These are phyloP conservation scores for Phymastichus coffea DNA, from an alignment of 1,140 invertebrate species.

Conservation along the genomic window DNA sequence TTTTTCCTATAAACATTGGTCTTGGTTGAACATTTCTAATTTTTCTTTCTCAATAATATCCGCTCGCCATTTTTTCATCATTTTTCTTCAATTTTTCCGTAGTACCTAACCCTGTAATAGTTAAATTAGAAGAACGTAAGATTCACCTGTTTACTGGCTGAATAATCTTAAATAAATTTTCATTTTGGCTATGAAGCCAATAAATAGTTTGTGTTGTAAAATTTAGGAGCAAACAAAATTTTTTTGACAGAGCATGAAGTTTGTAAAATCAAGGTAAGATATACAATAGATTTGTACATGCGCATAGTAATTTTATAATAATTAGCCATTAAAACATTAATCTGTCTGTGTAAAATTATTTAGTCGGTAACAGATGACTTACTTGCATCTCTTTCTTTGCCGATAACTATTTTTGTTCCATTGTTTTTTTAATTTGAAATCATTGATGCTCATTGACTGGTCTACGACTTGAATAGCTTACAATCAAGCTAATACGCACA, in stretches of 20 bases:
- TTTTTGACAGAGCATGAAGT: constrained; percentile 2
- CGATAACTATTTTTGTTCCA: constrained; percentile 7
- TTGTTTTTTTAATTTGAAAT: too few relatives aligned
- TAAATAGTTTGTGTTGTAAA: too few relatives aligned
- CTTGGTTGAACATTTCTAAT: constrained; percentile 36
- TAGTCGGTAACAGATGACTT: constrained; percentile 30
- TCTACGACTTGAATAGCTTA: too few relatives aligned
- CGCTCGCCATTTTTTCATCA: constrained; percentile 12
- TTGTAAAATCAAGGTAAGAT: constrained; percentile 26
- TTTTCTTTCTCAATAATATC: constrained; percentile 17
- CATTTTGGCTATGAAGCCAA: neutral
- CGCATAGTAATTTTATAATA: constrained; percentile 5
- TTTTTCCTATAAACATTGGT: constrained; percentile 52
- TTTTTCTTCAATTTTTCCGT: constrained; percentile 1
- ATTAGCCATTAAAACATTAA: constrained; percentile 21
- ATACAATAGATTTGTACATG: neutral
- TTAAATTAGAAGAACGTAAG: constrained; percentile 6
- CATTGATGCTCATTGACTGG: too few relatives aligned
- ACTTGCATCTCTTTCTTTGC: constrained; percentile 11
- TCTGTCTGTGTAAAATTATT: constrained; percentile 22
- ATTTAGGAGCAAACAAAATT: too few relatives aligned
- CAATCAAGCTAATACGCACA: too few relatives aligned
- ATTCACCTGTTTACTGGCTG: constrained; percentile 30
- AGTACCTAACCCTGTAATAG: neutral
- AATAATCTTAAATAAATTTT: constrained; percentile 14